These are phyloP conservation scores for Galago senegalensis DNA, from an alignment of 2,797 vertebrate species.

Conservation along the genomic window DNA sequence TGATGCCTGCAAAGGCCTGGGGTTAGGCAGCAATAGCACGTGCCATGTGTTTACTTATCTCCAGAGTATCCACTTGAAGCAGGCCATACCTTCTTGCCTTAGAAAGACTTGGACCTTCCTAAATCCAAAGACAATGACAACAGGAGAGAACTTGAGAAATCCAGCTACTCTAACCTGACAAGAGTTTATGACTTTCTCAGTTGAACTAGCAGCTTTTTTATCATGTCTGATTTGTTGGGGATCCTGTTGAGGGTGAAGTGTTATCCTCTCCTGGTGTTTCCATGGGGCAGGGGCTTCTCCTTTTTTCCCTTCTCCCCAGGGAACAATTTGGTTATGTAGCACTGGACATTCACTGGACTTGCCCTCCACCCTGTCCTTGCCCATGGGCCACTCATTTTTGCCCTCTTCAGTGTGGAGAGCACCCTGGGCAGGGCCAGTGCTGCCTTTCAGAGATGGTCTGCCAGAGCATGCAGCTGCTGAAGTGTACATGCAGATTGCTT, in stretches of 20 bases:
- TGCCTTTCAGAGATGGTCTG: background rate
- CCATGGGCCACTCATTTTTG: background rate
- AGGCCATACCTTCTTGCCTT: background rate
- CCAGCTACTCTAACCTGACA: background rate
- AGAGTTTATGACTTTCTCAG: background rate
- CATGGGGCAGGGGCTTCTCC: background rate
- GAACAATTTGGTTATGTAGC: background rate
- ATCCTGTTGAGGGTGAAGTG: background rate
- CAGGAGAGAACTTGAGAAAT: background rate
- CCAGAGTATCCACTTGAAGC: background rate
- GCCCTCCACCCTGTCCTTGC: accelerated
- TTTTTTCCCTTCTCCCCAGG: background rate
- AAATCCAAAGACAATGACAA: background rate
- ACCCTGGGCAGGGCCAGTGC: background rate
- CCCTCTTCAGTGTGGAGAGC: background rate
- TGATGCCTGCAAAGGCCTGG: background rate
- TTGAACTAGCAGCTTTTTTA: background rate
- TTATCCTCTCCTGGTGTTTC: background rate
- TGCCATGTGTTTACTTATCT: background rate
- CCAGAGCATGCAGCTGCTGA: background rate
- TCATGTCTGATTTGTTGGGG: background rate
- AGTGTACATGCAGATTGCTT: accelerated
- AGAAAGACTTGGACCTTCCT: background rate
- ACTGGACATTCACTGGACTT: background rate
- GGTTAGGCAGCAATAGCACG: background rate